phyloP scores from a whole-genome alignment of 2,113 vertebrate genomes.

The Siniperca knerii region DNA sequence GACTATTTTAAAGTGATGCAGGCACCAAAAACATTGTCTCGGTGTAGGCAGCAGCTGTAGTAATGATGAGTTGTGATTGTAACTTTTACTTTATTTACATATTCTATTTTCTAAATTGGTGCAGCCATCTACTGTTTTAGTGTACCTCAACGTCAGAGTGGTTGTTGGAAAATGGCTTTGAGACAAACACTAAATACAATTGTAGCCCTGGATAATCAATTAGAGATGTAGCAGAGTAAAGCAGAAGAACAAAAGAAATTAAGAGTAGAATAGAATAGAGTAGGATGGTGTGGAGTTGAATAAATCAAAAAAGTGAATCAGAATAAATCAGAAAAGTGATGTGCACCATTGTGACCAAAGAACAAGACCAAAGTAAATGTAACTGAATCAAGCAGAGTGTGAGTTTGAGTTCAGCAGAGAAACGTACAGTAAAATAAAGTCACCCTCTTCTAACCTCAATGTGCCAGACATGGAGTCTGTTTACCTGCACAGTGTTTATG shows the following conservation, averaged over 20 bases:
- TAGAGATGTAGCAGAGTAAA: neutral
- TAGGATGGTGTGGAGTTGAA: neutral
- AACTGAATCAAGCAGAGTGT: neutral
- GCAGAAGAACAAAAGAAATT: neutral
- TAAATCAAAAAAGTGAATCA: neutral
- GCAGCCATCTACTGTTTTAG: neutral
- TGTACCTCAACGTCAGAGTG: no score
- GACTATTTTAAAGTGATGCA: neutral
- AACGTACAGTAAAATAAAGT: conserved; percentile 20
- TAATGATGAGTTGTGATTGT: neutral
- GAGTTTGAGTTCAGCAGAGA: conserved; percentile 23
- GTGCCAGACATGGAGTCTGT: conserved; percentile 73
- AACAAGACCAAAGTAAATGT: conserved; percentile 3
- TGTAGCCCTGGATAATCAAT: neutral
- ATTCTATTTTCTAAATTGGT: neutral
- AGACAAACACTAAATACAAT: neutral
- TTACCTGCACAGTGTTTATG: conserved; percentile 75
- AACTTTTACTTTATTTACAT: neutral
- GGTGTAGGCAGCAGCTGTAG: neutral
- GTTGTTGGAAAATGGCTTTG: neutral
- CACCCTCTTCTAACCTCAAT: conserved; percentile 33
- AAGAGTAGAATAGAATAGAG: neutral
- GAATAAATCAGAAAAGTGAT: neutral
- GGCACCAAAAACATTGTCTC: neutral
- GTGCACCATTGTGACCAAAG: neutral